These are phyloP conservation scores for Alouatta palliata DNA, from an alignment of 2,113 vertebrate genomes.

Conservation along the genomic window DNA sequence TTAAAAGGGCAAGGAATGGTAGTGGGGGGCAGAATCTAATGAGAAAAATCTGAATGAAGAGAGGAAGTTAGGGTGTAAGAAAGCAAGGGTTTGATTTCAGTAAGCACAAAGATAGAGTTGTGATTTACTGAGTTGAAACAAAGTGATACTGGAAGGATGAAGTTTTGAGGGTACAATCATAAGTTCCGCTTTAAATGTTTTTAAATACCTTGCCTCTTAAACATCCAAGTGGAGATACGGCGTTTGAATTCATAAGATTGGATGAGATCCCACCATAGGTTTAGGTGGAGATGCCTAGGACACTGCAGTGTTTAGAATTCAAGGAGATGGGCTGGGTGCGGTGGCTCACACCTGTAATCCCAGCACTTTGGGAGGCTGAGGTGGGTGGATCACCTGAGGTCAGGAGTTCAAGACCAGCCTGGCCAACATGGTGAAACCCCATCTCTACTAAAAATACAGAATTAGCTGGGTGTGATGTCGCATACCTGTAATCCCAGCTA, in stretches of 20 bases:
- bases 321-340: neutral
- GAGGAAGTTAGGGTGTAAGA: neutral
- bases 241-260: conserved; percentile 12
- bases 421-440: too few relatives aligned
- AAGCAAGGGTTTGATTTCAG: conserved; percentile 1
- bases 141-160: neutral
- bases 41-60: neutral
- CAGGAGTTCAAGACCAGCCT: too few relatives aligned
- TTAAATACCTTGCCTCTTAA: neutral
- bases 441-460: too few relatives aligned
- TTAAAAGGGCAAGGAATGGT: neutral
- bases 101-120: neutral
- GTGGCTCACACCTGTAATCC: too few relatives aligned
- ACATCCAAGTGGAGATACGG: neutral
- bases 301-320: neutral
- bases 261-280: neutral
- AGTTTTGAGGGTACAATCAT: neutral
- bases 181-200: neutral
- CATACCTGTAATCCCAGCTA: too few relatives aligned
- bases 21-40: neutral
- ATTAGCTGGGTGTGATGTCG: too few relatives aligned
- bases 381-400: too few relatives aligned
- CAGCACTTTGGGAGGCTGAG: too few relatives aligned
- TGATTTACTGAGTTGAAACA: conserved; percentile 13
- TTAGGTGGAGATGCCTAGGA: neutral